Conservation (phyloP, 2,797 vertebrate genomes). For the Buphagus erythrorhynchus region DNA sequence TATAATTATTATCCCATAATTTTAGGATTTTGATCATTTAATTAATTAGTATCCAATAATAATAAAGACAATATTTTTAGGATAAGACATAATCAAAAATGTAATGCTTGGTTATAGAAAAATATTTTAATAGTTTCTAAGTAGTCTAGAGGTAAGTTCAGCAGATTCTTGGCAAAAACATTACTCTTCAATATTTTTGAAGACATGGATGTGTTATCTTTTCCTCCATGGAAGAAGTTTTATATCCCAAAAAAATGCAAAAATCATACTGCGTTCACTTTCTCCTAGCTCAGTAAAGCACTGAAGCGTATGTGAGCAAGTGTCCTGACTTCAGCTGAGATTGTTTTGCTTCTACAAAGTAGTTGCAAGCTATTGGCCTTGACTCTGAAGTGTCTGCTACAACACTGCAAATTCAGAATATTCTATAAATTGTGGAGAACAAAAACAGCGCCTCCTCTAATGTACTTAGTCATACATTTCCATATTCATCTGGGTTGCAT, state of each 20-base stretch:
- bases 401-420: neutral
- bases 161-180: neutral
- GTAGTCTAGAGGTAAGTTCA: neutral
- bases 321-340: neutral
- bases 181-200: neutral
- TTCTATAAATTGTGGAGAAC: neutral
- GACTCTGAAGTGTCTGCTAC: neutral
- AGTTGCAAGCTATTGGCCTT: neutral
- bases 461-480: conserved; percentile 5
- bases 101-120: neutral
- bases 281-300: neutral
- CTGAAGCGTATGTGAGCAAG: neutral
- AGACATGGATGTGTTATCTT: neutral
- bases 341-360: neutral
- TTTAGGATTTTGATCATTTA: neutral
- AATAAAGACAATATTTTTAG: neutral
- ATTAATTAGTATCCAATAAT: neutral
- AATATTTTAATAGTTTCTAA: neutral
- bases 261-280: neutral
- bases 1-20: neutral
- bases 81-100: neutral
- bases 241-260: neutral
- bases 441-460: neutral
- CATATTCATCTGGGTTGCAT: neutral
- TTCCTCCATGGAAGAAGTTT: neutral